These are phyloP conservation scores for Brachypalpus laphriformis DNA, from an alignment of 2,888 invertebrate species.

Conservation along the genomic window DNA sequence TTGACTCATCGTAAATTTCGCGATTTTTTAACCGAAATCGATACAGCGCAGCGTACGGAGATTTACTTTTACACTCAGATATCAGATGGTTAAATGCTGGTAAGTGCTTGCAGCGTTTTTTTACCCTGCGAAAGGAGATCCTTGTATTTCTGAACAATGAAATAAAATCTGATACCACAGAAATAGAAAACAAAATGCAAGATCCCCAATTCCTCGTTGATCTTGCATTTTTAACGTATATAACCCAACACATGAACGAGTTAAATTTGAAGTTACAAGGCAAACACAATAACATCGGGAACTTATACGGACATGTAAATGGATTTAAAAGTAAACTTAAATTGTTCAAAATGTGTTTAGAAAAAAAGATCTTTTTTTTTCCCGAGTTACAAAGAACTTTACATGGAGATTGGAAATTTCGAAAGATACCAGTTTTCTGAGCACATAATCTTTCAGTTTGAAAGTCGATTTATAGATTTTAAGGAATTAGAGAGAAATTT, in stretches of 20 bases:
- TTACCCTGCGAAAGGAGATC: conserved; percentile 1
- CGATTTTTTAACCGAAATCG: conserved; percentile 27
- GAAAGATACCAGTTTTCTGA: conserved; percentile 21
- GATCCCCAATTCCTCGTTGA: conserved; percentile 11
- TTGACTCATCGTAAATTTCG: conserved; percentile 10
- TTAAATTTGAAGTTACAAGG: conserved; percentile 25
- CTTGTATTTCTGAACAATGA: not conserved
- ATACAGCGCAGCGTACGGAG: conserved; percentile 16
- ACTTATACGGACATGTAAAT: conserved; percentile 17
- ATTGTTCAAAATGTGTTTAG: conserved; percentile 11
- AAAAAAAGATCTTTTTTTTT: conserved; percentile 14
- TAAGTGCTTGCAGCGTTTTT: conserved; percentile 22
- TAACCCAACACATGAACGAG: conserved; percentile 19
- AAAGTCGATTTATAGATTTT: conserved; percentile 12
- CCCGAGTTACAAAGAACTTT: conserved; percentile 22
- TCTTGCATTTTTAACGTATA: conserved; percentile 24
- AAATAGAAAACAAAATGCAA: conserved; percentile 6
- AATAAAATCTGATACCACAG: conserved; percentile 11
- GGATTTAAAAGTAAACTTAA: conserved; percentile 16
- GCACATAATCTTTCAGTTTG: conserved; percentile 7
- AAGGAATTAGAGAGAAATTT: conserved; percentile 11
- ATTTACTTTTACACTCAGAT: conserved; percentile 17
- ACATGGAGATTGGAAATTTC: conserved; percentile 18
- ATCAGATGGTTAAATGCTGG: conserved; percentile 11
- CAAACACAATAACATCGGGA: conserved; percentile 21